Base-by-base conservation (phyloP, 2,113 vertebrate genomes). In the Ornithorhynchus anatinus region DNA sequence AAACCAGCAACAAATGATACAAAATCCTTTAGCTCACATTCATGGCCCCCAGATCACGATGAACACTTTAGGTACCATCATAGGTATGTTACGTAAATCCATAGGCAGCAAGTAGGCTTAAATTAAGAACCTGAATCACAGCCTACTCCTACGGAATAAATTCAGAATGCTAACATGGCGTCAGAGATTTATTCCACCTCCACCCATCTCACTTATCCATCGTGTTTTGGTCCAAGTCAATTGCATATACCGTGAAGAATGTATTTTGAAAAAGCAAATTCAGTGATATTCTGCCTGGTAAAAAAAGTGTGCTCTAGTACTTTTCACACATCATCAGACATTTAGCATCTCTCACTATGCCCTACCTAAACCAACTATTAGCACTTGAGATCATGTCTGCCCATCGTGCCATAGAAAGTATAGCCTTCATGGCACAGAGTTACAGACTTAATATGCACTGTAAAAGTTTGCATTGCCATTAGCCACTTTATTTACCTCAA, bases 291-390 rank as follows among this genome's bases (percentile, higher is more conserved):
- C 20, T 50, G 48, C 16, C 45, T 16, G 35, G 39, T 62, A 78
- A 23, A 47, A 23, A 47, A 78, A 69, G 54, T 58, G 1, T 84
- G 72, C 25, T 36, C 1, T 54, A 73, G 7, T 14, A 27, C 1
- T 80, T 81, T 82, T 80, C 35, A 76, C 44, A 69, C 31, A 54
- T 67, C 60, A 58, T 63, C 47, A 82, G 65, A 74, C 13, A 59
- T 56, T 32, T 68, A 61, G 62, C 0, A 76, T 43, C 13, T 72
- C 52, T 35, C 40, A 27, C 32, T 74, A 38, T 42, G 72, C 32
- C 7, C 2, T 36, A 60, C 48, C 61, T 79, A 77, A 80, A 70
- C 7, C 59, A 81, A 81, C 45, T 59, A 80, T 50, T 64, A 80
- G 1, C 9, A 65, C 27, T 59, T 56, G 20, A 75, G 81, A 36